phyloP scores from a whole-genome alignment of 2,113 vertebrate species.

The Odontesthes bonariensis region DNA sequence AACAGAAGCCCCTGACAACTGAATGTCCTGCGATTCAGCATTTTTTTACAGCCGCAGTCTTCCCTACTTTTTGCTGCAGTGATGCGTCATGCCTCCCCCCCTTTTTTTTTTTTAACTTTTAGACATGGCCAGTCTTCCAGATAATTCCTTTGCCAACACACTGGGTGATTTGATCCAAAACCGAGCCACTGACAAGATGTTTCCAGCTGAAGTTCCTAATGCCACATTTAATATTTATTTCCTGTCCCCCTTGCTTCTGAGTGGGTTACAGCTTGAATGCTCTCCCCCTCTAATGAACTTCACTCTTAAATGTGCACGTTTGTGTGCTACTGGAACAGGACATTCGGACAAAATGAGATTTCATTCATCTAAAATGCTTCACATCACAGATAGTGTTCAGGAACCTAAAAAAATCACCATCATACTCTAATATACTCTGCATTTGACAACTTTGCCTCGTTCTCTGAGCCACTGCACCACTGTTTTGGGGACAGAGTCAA shows the following conservation, averaged over 20 bases:
- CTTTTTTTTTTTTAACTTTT: background rate
- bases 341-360: too few species aligned
- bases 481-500: background rate
- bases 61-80: background rate
- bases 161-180: background rate
- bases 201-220: background rate
- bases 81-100: background rate
- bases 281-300: too few species aligned
- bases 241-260: background rate
- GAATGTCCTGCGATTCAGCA: background rate
- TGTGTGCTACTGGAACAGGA: background rate
- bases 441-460: too few species aligned
- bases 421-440: too few species aligned
- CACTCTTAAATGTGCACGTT: background rate
- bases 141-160: background rate
- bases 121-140: background rate
- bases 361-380: background rate
- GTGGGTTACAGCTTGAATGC: background rate
- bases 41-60: background rate
- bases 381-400: too few species aligned
- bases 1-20: background rate
- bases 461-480: background rate
- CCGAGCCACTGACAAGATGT: background rate
- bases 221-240: background rate
- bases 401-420: too few species aligned